Conservation (phyloP, 2,113 vertebrate species). For the Pygoscelis antarcticus region DNA sequence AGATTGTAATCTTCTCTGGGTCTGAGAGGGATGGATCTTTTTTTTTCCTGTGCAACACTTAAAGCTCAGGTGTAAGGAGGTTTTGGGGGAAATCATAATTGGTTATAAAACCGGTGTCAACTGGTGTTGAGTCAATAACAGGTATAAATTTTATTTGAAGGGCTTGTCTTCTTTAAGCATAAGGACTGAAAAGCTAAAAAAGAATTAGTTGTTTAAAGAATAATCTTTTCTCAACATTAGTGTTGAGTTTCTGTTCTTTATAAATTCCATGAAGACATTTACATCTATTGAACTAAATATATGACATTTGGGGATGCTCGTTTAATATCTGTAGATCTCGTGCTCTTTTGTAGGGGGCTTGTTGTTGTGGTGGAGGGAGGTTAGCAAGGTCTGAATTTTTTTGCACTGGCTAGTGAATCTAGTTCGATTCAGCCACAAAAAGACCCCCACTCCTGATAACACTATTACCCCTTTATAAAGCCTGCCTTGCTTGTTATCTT, state of each 20-base stretch:
- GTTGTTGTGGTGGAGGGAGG: background rate
- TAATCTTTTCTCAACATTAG: background rate
- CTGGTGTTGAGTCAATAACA: background rate
- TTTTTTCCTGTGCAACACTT: background rate
- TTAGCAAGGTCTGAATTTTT: background rate
- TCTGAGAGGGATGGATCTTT: background rate
- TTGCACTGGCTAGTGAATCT: background rate
- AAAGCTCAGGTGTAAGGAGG: background rate
- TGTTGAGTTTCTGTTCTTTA: background rate
- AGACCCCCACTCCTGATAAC: background rate
- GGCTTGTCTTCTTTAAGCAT: background rate
- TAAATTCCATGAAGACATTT: background rate
- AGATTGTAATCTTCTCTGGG: background rate
- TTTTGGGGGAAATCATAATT: background rate
- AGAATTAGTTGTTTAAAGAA: background rate
- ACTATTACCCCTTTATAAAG: background rate
- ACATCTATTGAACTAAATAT: background rate
- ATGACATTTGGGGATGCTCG: background rate
- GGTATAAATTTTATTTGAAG: background rate
- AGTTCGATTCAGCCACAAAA: background rate
- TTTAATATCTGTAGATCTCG: background rate
- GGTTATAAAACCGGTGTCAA: background rate
- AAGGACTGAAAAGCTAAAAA: background rate
- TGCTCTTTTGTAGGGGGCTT: background rate
- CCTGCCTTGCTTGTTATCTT: background rate